Conservation (phyloP, 2,888 invertebrate genomes). For the Vannuccia rotundouncinata region DNA sequence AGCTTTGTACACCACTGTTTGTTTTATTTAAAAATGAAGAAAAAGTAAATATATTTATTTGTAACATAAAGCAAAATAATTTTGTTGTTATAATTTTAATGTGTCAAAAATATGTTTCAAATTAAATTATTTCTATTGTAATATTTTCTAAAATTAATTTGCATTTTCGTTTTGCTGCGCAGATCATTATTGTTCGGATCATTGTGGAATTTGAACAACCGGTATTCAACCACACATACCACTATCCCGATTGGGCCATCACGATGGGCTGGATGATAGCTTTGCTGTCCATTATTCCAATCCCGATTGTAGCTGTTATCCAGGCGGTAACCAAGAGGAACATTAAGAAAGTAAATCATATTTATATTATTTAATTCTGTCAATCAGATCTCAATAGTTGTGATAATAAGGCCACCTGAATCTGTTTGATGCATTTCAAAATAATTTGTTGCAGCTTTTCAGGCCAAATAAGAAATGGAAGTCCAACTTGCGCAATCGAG, state of each 20-base stretch:
- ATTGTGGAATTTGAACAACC: slow-evolving; percentile 32
- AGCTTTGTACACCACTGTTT: no score
- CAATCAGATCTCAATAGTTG: no score
- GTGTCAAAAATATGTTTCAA: no score
- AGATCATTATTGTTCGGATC: slow-evolving; percentile 27
- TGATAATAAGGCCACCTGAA: no score
- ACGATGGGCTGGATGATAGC: slow-evolving; percentile 29
- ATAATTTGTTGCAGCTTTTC: not conserved
- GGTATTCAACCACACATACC: slow-evolving; percentile 27
- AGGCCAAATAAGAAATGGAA: not conserved
- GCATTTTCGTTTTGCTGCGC: not conserved
- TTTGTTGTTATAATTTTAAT: no score
- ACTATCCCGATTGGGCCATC: slow-evolving; percentile 34
- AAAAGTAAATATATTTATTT: no score
- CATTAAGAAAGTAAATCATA: not conserved
- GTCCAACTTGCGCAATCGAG: not conserved
- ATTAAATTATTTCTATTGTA: no score
- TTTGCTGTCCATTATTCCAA: slow-evolving; percentile 17
- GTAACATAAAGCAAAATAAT: no score
- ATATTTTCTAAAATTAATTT: no score
- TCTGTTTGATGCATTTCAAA: no score
- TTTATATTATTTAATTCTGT: no score
- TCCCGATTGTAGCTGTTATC: slow-evolving; percentile 12
- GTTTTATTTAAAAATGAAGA: no score
- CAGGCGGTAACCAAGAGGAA: not conserved